Base-by-base conservation (phyloP, 2,797 vertebrate genomes). In the Simalia tracyae region DNA sequence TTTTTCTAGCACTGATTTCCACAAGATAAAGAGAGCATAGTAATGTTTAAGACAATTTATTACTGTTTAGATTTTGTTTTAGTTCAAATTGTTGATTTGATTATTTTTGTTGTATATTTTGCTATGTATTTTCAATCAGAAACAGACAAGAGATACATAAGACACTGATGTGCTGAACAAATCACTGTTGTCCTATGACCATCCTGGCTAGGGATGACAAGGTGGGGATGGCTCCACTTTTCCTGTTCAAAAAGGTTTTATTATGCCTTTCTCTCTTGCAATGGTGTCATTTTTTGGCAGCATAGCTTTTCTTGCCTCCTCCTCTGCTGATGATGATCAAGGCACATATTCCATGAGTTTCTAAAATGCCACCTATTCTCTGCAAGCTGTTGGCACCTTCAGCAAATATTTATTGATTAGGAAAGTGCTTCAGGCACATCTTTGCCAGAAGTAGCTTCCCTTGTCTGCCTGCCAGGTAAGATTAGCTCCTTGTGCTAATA, bases 341-440 rank as follows among this genome's bases (percentile, higher is more conserved):
- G 36, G 68, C 85, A 93, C 4, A n/a, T 50, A 28, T 60, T 66
- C 22, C 88, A 56, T 50, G 22, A 46, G 28, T 56, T 91, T 86
- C 61, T 92, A 63, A 87, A 91, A 87, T 42, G 85, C 54, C 63
- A 57, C 31, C 89, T 90, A 31, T 84, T 31, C 31, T 90, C 50
- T 64, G 68, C 92, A 92, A 92, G 72, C 68, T 59, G 60, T 61
- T 88, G 60, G 89, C 89, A 56, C 54, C 56, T 86, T 92, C 85
- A 72, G 72, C 88, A 90, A 46, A 54, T 81, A 84, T 91, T 91
- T 91, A 81, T 68, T 60, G 72, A 88, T 90, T 91, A 88, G 24
- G 6, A n/a, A 60, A 84, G 46, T 61, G 42, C 24, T 92, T 54
- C 22, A 22, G 42, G 36, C 84, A 87, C 28, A 68, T 72, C 89